Base-by-base conservation (phyloP, 2,888 invertebrate genomes). In the Lumbricus terrestris region DNA sequence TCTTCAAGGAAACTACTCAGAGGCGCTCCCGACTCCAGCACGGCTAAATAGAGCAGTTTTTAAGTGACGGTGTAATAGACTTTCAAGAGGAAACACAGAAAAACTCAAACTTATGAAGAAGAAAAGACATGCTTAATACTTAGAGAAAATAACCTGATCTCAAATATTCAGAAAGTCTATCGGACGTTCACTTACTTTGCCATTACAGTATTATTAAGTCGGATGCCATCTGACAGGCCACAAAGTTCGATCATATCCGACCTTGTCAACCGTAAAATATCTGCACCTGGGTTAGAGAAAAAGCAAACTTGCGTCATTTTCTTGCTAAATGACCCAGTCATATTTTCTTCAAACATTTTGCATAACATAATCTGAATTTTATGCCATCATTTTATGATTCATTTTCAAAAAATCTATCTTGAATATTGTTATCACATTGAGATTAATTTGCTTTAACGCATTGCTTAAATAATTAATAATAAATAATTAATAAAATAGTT, bases 241-340 rank as follows among this genome's bases (percentile, higher is more conserved):
- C 98, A 98, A 91, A 99, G 98, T 95, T 98, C 97, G 91, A 98
- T 97, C 83, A 98, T 96, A 95, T 99, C 98, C 92, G 98, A 98
- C 88, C 98, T 96, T 0, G 97, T 97, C 95, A 98, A 96, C 95
- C 98, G 96, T 92, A 98, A 96, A 94, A 99, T 96, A 95, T 99
- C 98, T 35, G 97, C 96, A 34, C 92, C 92, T 92, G 90, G 8
- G n/a, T 20, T 0, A 85, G 88, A n/a, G 35, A n/a, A 40, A 47
- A 42, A 88, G 23, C 15, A 33, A 47, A n/a, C 4, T 33, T n/a
- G n/a, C n/a, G 15, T 33, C n/a, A n/a, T 3, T 69, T 69, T 18
- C 0, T 54, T 54, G 23, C 11, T 54, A 29, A 54, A 29, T 69
- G 69, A n/a, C 0, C n/a, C 11, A 29, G 29, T 29, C 69, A 69